Base-by-base conservation (phyloP, 1,140 invertebrate genomes). In the Acarapis woodi region DNA sequence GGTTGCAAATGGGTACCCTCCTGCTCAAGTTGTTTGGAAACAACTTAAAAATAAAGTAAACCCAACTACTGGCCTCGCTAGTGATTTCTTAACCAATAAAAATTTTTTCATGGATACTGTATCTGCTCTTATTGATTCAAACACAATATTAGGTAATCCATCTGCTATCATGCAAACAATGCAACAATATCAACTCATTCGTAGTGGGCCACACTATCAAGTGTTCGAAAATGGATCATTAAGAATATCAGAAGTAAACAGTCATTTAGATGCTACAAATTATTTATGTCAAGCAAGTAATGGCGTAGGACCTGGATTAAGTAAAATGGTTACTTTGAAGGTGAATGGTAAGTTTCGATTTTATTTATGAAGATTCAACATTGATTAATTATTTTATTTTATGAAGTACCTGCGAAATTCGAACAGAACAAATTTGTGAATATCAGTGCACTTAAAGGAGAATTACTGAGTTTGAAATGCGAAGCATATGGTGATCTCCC, bases 221-320 rank as follows among this genome's bases (percentile, higher is more conserved):
- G 45, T 46, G 16, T 45, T 42, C 39, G 38, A 46, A 37, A 46
- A 46, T 37, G 45, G 45, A 32, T 53, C 52, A 2, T 43, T 59
- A 21, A 30, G 50, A n/a, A 55, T 59, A 21, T 51, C 52, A 12
- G 21, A 40, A 33, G 51, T 52, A 39, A 40, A 38, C 10, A n/a
- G n/a, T n/a, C n/a, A n/a, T n/a, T n/a, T n/a, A n/a, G 59, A 61
- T 44, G 47, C 51, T 40, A 57, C 58, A 3, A 49, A 53, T 42
- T 61, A 60, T 45, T 44, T 60, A 21, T 61, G 59, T 46, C 53
- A 68, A 46, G 53, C 56, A 0, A 50, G 50, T 37, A 61, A 61
- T 43, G 48, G 51, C 5, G 49, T 61, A n/a, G 57, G 57, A 15
- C 46, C 52, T 28, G 54, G 50, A 16, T 47, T 61, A 29, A 60